These are phyloP conservation scores for Ochotona princeps DNA, from an alignment of 2,113 vertebrate genomes.

Conservation along the genomic window DNA sequence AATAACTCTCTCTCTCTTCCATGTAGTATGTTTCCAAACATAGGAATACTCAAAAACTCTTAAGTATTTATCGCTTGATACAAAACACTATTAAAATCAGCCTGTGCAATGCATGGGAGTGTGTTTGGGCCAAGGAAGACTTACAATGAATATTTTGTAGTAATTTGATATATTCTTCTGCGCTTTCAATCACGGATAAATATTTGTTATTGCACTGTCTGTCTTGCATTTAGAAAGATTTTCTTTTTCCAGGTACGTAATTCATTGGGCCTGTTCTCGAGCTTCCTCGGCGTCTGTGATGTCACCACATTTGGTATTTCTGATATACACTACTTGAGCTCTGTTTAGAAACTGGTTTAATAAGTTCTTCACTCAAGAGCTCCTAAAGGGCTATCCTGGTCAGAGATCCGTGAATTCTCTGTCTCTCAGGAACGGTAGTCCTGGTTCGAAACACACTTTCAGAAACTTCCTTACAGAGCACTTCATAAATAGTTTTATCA, in stretches of 20 bases:
- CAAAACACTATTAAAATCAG: no score
- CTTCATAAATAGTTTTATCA: slow-evolving; percentile 93
- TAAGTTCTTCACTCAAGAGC: slow-evolving; percentile 88
- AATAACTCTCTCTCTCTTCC: background rate
- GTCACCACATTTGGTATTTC: slow-evolving; percentile 93
- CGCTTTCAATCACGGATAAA: background rate
- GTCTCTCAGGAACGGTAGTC: slow-evolving; percentile 90
- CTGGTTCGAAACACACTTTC: slow-evolving; percentile 94
- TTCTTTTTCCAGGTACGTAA: background rate
- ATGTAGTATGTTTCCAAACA: background rate
- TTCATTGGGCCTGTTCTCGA: slow-evolving; percentile 83
- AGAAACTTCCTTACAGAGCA: slow-evolving; percentile 94
- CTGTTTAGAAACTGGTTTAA: slow-evolving; percentile 94
- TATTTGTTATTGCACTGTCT: rapidly evolving
- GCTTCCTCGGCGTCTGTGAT: slow-evolving; percentile 19
- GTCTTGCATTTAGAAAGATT: background rate
- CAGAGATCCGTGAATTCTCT: slow-evolving; percentile 92
- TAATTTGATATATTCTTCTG: background rate
- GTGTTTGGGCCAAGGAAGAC: no score
- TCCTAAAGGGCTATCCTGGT: slow-evolving; percentile 84
- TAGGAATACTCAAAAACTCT: no score
- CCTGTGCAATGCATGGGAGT: no score
- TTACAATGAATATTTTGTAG: background rate
- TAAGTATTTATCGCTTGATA: background rate
- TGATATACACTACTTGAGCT: slow-evolving; percentile 92